A percentile compares a stretch with the other conserved stretches of the same genome.
phyloP scores from a whole-genome alignment of 1,140 invertebrate species.

The Parasteatoda tepidariorum region DNA sequence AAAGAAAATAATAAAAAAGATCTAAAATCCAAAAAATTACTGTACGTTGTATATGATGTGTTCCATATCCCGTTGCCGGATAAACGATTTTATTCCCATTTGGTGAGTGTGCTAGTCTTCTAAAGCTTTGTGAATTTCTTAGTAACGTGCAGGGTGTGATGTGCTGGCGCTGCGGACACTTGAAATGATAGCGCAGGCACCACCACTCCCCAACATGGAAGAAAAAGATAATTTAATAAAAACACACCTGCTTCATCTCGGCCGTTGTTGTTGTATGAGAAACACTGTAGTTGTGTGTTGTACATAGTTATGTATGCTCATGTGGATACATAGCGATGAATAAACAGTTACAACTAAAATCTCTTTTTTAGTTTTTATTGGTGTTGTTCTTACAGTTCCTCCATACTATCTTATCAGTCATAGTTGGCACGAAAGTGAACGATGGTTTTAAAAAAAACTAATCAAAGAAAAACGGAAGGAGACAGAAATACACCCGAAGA shows the following conservation, averaged over 20 bases:
- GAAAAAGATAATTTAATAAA: neutral
- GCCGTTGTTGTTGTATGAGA: slow-evolving; percentile 58
- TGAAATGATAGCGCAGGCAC: neutral
- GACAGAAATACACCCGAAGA: too few relatives aligned
- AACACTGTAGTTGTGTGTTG: slow-evolving; percentile 59
- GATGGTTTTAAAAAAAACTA: too few relatives aligned
- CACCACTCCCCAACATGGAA: neutral
- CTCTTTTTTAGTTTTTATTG: neutral
- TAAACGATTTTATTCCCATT: slow-evolving; percentile 51
- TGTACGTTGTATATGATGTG: slow-evolving; percentile 50
- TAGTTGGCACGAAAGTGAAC: too few relatives aligned
- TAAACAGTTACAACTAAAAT: slow-evolving; percentile 56
- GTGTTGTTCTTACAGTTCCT: too few relatives aligned
- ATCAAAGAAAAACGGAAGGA: too few relatives aligned
- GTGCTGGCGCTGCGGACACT: neutral
- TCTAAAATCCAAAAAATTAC: slow-evolving; percentile 3
- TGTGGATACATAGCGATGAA: slow-evolving; percentile 60
- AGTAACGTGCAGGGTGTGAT: slow-evolving; percentile 18
- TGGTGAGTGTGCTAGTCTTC: slow-evolving; percentile 57
- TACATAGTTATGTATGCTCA: slow-evolving; percentile 61
- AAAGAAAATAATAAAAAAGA: slow-evolving; percentile 26
- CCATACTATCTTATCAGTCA: too few relatives aligned
- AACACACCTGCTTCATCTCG: slow-evolving; percentile 56
- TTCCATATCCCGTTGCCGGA: slow-evolving; percentile 47
- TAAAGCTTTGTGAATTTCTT: slow-evolving; percentile 57